Conservation (phyloP, 2,888 invertebrate species). For the Harpalus rubripes region DNA sequence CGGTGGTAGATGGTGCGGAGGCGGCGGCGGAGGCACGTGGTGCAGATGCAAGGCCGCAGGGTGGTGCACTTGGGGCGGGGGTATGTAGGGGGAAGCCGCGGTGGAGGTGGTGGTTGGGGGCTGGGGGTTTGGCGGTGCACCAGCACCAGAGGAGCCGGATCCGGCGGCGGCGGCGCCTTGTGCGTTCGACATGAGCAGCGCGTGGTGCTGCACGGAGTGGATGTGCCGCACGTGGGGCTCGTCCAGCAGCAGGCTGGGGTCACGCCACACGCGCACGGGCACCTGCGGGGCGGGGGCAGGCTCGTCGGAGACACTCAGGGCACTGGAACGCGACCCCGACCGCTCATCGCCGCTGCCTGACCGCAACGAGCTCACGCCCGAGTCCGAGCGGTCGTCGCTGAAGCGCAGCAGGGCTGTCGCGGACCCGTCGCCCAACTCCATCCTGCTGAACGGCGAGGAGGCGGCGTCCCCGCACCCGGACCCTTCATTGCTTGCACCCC, state of each 20-base stretch:
- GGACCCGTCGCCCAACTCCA: constrained; percentile 75
- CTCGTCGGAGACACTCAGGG: constrained; percentile 87
- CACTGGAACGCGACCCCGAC: constrained; percentile 87
- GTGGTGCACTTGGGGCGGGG: constrained; percentile 74
- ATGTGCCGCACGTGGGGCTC: constrained; percentile 81
- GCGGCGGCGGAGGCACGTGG: constrained; percentile 72
- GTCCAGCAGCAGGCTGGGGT: constrained; percentile 79
- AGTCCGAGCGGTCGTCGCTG: constrained; percentile 78
- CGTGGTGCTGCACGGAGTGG: constrained; percentile 82
- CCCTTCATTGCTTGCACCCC: constrained; percentile 59
- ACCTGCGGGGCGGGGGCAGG: constrained; percentile 73
- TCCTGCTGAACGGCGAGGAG: constrained; percentile 75
- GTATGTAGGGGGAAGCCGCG: constrained; percentile 70
- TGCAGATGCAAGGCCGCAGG: constrained; percentile 71
- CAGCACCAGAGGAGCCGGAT: constrained; percentile 73
- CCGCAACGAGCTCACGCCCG: constrained; percentile 86
- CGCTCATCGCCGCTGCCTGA: constrained; percentile 87
- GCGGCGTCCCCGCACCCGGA: constrained; percentile 72
- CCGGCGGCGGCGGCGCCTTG: constrained; percentile 75
- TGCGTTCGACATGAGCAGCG: constrained; percentile 81
- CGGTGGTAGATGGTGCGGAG: constrained; percentile 72
- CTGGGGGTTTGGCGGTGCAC: constrained; percentile 72
- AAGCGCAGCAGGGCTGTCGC: constrained; percentile 75
- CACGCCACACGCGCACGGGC: constrained; percentile 79
- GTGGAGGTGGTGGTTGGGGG: constrained; percentile 68